A percentile compares a stretch with the other conserved stretches of the same genome.
Conservation (phyloP, 1,140 invertebrate genomes). For the Eulimnadia texana region DNA sequence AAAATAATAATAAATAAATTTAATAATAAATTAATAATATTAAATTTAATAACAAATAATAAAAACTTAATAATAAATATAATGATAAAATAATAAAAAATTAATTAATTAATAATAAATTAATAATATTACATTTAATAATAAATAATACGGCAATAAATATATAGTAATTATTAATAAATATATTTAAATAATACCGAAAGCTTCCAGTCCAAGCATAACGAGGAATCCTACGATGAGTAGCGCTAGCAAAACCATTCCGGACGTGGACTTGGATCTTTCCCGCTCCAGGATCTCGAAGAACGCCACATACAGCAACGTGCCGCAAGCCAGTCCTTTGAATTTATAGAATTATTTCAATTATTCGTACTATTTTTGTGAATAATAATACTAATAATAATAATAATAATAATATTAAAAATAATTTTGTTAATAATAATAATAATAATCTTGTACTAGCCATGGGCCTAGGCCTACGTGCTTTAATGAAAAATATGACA, state of each 20-base stretch:
- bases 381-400: not conserved
- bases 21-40: too few species aligned
- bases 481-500: too few species aligned
- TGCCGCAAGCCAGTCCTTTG: conserved; percentile 39
- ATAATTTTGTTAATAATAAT: not conserved
- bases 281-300: conserved; percentile 44
- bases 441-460: not conserved
- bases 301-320: conserved; percentile 46
- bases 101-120: not conserved
- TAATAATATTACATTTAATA: not conserved
- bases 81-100: too few species aligned
- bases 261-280: conserved; percentile 45
- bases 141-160: not conserved
- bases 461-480: too few species aligned
- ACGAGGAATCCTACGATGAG: conserved; percentile 56
- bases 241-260: conserved; percentile 49
- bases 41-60: too few species aligned
- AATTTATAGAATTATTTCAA: not conserved
- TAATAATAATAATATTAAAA: not conserved
- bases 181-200: conserved; percentile 40
- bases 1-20: too few species aligned
- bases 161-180: not conserved
- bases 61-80: too few species aligned
- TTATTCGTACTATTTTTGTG: not conserved
- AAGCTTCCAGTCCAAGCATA: conserved; percentile 58